Base-by-base conservation (phyloP, 2,113 vertebrate genomes). In the Cryptotis parvus region DNA sequence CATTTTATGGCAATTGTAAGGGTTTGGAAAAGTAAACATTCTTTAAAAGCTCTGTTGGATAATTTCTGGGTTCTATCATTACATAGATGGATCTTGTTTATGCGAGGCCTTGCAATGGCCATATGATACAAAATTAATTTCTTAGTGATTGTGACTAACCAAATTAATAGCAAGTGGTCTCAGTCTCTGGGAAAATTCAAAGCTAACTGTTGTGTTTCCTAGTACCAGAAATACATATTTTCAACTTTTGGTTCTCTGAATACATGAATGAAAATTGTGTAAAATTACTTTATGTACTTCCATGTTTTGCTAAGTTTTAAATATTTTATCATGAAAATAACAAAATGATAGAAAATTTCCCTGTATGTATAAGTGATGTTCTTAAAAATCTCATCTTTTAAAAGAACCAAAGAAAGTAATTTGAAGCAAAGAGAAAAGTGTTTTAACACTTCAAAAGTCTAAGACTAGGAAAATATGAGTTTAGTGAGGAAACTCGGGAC, bases 281-380 rank as follows among this genome's bases (percentile, higher is more conserved):
- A 6, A 0, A 79, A 87, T 6, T 69, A 91, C 82, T 68, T 37
- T 45, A 45, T 45, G n/a, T n/a, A n/a, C n/a, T n/a, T n/a, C n/a
- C n/a, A n/a, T n/a, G n/a, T n/a, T 90, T 81, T 86, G 39, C n/a
- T 31, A 92, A 14, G 43, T 43, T 75, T 70, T 80, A 89, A 86
- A 52, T 27, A 43, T 2, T 58, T 80, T 12, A 37, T 9, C 33
- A 80, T 31, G 33, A 65, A 93, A 93, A 88, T 69, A 45, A 65
- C 15, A 45, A 83, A 7, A 82, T 35, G 72, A 22, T n/a, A 86
- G 24, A 31, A 85, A 83, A 91, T 75, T 88, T 22, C 86, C 18
- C 22, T n/a, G 24, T 58, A 58, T 24, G 22, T 22, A 22, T 6
- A 58, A 58, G 16, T 58, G 22, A 49, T 49, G 80, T 70, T 37